Evolutionary conservation across 2,888 invertebrate genomes (phyloP).

Genomic region (Autographa gamma): DNA sequence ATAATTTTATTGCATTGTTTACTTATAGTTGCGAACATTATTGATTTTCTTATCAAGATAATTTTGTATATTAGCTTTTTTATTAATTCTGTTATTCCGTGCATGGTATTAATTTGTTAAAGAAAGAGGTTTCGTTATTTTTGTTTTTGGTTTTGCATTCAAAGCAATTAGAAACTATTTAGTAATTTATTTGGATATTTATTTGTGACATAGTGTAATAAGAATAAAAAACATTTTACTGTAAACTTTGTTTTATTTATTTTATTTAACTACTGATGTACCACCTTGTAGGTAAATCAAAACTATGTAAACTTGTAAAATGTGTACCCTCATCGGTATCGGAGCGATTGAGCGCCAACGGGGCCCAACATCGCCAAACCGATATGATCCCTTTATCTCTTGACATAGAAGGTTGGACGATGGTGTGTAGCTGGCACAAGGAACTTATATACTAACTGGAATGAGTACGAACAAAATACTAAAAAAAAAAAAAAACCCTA

Average conservation of each 20-base stretch:
- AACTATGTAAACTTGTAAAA: too few species aligned
- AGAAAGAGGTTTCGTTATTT: conserved; percentile 17
- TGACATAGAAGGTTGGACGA: too few species aligned
- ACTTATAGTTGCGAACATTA: conserved; percentile 8
- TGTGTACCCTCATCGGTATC: too few species aligned
- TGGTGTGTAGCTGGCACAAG: too few species aligned
- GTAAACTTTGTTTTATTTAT: conserved; percentile 7
- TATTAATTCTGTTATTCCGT: neutral
- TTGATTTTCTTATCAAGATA: conserved; percentile 20
- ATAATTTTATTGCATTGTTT: neutral
- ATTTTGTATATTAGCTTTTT: conserved; percentile 20
- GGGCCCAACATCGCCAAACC: too few species aligned
- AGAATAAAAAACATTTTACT: conserved; percentile 44
- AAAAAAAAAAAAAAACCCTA: too few species aligned
- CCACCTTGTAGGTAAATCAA: neutral
- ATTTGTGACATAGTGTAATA: conserved; percentile 46
- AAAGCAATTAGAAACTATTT: conserved; percentile 18
- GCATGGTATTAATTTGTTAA: conserved; percentile 22
- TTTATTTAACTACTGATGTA: neutral
- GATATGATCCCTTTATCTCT: too few species aligned
- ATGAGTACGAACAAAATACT: too few species aligned
- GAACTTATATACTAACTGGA: too few species aligned
- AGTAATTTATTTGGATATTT: conserved; percentile 38
- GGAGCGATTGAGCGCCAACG: too few species aligned
- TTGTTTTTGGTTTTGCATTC: conserved; percentile 20